A percentile compares a stretch with the other conserved stretches of the same genome.
phyloP scores from a whole-genome alignment of 2,797 vertebrate genomes.

The Protosalanx chinensis region DNA sequence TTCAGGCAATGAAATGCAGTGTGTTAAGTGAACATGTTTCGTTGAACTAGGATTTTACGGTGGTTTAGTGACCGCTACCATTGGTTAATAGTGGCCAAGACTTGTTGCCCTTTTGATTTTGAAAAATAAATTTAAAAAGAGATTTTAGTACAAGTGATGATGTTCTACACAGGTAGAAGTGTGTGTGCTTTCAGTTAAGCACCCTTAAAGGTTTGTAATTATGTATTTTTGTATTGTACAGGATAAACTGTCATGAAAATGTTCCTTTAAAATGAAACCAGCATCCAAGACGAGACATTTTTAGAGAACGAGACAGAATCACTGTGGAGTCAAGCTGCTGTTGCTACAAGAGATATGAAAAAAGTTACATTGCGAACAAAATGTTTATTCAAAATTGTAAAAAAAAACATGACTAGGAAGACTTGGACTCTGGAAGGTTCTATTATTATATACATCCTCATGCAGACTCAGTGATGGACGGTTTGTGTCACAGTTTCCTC shows the following conservation, averaged over 20 bases:
- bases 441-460: slow-evolving; percentile 12
- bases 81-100: background rate
- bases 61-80: background rate
- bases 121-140: background rate
- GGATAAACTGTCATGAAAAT: slow-evolving; percentile 5
- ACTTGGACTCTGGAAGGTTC: background rate
- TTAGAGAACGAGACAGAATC: slow-evolving; percentile 16
- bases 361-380: slow-evolving; percentile 1
- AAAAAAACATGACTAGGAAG: slow-evolving; percentile 7
- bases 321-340: slow-evolving; percentile 22
- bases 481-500: background rate
- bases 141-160: slow-evolving; percentile 7
- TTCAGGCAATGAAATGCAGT: slow-evolving; percentile 23
- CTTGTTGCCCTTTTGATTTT: slow-evolving; percentile 20
- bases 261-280: slow-evolving; percentile 3
- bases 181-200: slow-evolving; percentile 31
- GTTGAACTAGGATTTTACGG: background rate
- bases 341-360: slow-evolving; percentile 3
- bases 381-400: slow-evolving; percentile 10
- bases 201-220: no score
- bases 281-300: background rate
- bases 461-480: slow-evolving; percentile 9
- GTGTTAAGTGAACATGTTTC: slow-evolving; percentile 18
- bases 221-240: slow-evolving; percentile 10
- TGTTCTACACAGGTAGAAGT: no score